phyloP scores from a whole-genome alignment of 35 echinoderm and acorn worm species.

The Heliocidaris erythrogramma region DNA sequence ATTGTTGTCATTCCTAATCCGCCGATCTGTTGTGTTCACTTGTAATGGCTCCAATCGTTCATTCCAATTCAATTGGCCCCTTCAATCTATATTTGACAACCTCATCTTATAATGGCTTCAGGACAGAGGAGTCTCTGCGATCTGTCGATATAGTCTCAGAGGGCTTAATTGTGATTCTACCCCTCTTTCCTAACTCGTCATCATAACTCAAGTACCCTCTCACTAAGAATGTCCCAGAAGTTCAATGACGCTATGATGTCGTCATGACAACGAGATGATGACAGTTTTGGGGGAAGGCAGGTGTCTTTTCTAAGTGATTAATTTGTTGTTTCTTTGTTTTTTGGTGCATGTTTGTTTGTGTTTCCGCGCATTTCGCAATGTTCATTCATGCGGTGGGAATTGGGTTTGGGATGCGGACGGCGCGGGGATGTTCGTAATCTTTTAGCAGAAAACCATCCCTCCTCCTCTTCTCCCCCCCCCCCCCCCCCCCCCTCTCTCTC shows the following conservation, averaged over 20 bases:
- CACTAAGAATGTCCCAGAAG: not conserved
- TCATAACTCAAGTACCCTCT: not conserved
- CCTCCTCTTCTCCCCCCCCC: not conserved
- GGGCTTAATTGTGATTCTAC: not conserved
- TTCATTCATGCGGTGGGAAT: not conserved
- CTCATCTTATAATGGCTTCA: not conserved
- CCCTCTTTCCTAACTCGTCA: not conserved
- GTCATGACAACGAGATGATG: not conserved
- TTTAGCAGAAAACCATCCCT: not conserved
- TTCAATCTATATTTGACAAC: not conserved
- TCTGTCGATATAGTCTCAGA: not conserved
- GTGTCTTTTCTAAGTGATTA: not conserved
- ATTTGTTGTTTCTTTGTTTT: not conserved
- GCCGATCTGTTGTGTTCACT: not conserved
- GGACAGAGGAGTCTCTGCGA: not conserved
- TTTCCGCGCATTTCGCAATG: not conserved
- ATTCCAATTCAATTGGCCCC: not conserved
- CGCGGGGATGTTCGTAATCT: not conserved
- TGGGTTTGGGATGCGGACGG: not conserved
- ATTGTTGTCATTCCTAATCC: not conserved
- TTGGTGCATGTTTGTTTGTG: not conserved
- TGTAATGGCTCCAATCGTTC: not conserved
- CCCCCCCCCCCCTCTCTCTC: not conserved
- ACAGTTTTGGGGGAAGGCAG: not conserved
- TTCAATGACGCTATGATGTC: not conserved